Evolutionary conservation across 2,888 invertebrate genomes (phyloP).

Genomic region (Pinctada fucata): DNA sequence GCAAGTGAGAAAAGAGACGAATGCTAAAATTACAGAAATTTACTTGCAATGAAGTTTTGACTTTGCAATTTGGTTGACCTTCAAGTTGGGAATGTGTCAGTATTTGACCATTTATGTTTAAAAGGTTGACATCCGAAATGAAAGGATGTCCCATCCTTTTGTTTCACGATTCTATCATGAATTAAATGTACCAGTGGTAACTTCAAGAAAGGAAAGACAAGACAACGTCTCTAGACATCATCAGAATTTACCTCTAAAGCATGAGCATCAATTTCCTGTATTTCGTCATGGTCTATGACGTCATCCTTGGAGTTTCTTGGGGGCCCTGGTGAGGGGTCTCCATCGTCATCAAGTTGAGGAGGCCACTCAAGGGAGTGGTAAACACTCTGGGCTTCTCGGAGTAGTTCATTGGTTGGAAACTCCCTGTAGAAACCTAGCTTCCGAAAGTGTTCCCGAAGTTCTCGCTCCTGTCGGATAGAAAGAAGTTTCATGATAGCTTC

Average conservation of each 20-base stretch:
- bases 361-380: slow-evolving; percentile 43
- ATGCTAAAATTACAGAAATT: no score
- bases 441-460: slow-evolving; percentile 30
- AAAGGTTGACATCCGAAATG: no score
- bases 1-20: neutral
- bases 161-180: no score
- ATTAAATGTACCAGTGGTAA: no score
- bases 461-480: slow-evolving; percentile 32
- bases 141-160: no score
- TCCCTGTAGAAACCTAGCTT: slow-evolving; percentile 41
- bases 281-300: slow-evolving; percentile 48
- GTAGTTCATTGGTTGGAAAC: slow-evolving; percentile 51
- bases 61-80: no score
- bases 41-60: no score
- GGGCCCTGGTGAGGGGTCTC: slow-evolving; percentile 54
- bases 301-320: slow-evolving; percentile 47
- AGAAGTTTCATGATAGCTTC: no score
- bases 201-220: no score
- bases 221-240: neutral
- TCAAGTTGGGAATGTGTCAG: no score
- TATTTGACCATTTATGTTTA: no score
- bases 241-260: slow-evolving; percentile 49
- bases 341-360: slow-evolving; percentile 53
- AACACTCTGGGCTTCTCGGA: slow-evolving; percentile 55
- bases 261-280: slow-evolving; percentile 52